Percentiles rank a stretch among this genome's conserved stretches.
Conservation (phyloP, 2,888 invertebrate species). For the Ectropis crepuscularia region DNA sequence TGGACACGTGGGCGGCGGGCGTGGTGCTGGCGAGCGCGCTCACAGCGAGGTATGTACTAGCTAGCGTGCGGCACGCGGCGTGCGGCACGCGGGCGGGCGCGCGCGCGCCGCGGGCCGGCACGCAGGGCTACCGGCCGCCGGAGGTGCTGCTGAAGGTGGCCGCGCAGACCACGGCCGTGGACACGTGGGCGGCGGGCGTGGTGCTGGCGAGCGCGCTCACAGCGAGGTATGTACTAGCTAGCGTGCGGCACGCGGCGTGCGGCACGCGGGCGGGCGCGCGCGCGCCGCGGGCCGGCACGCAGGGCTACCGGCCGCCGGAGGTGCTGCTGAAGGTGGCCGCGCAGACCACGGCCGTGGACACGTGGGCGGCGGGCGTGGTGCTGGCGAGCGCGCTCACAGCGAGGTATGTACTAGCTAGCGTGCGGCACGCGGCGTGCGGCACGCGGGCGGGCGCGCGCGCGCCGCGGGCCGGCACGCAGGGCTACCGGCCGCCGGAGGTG, state of each 20-base stretch:
- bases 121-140: constrained; percentile 95
- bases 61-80: too few species aligned
- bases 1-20: constrained; percentile 96
- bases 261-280: constrained; percentile 79
- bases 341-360: constrained; percentile 94
- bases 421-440: too few species aligned
- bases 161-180: constrained; percentile 93
- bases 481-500: constrained; percentile 95
- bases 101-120: constrained; percentile 93
- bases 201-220: constrained; percentile 89
- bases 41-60: constrained; percentile 92
- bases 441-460: constrained; percentile 86
- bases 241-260: too few species aligned
- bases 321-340: constrained; percentile 91
- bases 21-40: constrained; percentile 90
- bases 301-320: constrained; percentile 95
- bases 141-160: constrained; percentile 92
- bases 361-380: constrained; percentile 95
- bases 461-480: constrained; percentile 94
- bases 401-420: constrained; percentile 93
- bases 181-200: constrained; percentile 95
- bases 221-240: constrained; percentile 92
- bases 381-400: constrained; percentile 88
- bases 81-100: constrained; percentile 75
- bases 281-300: constrained; percentile 94